A percentile compares a stretch with the other conserved stretches of the same genome.
phyloP scores from a whole-genome alignment of 2,797 vertebrate species.

The Rhodeus uyekii region DNA sequence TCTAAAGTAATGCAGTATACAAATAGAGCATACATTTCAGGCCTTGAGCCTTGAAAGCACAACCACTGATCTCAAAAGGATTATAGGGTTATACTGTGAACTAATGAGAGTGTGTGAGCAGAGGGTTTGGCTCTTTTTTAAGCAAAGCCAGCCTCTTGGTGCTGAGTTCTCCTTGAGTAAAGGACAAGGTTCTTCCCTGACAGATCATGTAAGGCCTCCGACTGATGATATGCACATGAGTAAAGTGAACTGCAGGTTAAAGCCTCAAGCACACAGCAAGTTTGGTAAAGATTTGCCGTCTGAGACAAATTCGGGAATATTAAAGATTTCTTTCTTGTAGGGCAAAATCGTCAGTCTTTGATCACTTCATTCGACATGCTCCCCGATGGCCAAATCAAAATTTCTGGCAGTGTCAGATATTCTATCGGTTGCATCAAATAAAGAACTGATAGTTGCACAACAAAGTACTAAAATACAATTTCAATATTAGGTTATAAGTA shows the following conservation, averaged over 20 bases:
- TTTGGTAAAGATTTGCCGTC: background rate
- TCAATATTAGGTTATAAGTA: background rate
- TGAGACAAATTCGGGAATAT: conserved; percentile 19
- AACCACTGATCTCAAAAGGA: conserved; percentile 30
- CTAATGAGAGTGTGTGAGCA: conserved; percentile 23
- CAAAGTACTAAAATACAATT: background rate
- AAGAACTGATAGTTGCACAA: background rate
- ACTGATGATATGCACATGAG: conserved; percentile 60
- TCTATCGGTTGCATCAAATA: background rate
- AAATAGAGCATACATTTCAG: conserved; percentile 22
- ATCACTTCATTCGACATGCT: conserved; percentile 10
- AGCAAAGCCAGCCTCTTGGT: conserved; percentile 35
- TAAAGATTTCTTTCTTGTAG: conserved; percentile 1
- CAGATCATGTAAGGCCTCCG: conserved; percentile 42
- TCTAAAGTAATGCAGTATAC: conserved; percentile 13
- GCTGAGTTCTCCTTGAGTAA: conserved; percentile 55
- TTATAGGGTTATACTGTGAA: conserved; percentile 25
- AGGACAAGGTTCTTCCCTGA: conserved; percentile 32
- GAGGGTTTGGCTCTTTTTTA: conserved; percentile 12
- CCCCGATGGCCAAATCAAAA: conserved; percentile 1
- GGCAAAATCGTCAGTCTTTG: background rate
- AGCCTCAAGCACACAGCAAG: background rate
- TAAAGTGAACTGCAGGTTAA: conserved; percentile 38
- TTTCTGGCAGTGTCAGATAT: background rate
- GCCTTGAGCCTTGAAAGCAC: background rate